These are phyloP conservation scores for Hyla sarda DNA, from an alignment of 2,113 vertebrate species.

Conservation along the genomic window DNA sequence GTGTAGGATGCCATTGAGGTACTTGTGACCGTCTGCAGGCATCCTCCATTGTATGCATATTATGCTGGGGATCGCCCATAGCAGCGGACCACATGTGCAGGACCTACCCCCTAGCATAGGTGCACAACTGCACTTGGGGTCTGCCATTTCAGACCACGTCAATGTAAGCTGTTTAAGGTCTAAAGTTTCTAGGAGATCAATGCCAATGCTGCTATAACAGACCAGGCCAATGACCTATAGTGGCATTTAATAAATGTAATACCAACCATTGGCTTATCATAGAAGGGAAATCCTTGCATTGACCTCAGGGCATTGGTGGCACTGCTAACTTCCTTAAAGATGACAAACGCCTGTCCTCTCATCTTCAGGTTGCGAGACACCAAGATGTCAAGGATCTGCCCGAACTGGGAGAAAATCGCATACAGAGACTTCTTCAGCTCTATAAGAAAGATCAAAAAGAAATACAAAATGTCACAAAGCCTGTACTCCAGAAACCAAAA, in stretches of 20 bases:
- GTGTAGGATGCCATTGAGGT: too few relatives aligned
- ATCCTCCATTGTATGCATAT: too few relatives aligned
- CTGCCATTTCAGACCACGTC: too few relatives aligned
- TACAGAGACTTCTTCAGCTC: conserved; percentile 93
- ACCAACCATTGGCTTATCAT: conserved; percentile 92
- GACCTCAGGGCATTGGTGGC: conserved; percentile 89
- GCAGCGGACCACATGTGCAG: too few relatives aligned
- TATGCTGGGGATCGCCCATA: too few relatives aligned
- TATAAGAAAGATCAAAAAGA: conserved; percentile 62
- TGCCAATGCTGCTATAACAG: background rate
- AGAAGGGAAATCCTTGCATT: conserved; percentile 95
- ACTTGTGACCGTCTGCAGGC: too few relatives aligned
- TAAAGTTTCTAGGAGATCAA: background rate
- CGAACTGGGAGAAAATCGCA: conserved; percentile 94
- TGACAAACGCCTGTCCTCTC: conserved; percentile 93
- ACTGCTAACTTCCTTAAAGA: conserved; percentile 93
- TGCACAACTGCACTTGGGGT: too few relatives aligned
- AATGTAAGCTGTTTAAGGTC: too few relatives aligned
- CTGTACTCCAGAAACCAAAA: background rate
- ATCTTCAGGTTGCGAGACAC: conserved; percentile 86
- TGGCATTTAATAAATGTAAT: background rate
- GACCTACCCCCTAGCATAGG: too few relatives aligned
- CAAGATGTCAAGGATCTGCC: conserved; percentile 91
- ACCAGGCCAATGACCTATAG: background rate
- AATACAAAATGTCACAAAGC: background rate